Evolutionary conservation across 2,888 invertebrate genomes (phyloP).

Genomic region (Limnephilus lunatus): DNA sequence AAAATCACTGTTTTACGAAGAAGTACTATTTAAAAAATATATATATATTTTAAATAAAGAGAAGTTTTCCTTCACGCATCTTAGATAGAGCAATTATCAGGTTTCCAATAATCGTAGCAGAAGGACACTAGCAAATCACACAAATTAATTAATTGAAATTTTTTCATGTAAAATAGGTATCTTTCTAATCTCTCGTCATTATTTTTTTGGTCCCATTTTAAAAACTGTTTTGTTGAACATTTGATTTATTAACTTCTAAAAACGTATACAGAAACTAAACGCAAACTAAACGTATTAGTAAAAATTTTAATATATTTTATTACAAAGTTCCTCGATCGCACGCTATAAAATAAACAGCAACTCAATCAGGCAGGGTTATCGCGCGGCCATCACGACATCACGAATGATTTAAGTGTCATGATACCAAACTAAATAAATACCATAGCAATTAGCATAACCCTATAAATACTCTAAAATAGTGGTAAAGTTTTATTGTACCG

Average conservation of each 20-base stretch:
- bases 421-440: slow-evolving; percentile 3
- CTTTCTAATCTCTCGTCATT: not conserved
- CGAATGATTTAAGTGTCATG: not conserved
- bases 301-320: not conserved
- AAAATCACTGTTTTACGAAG: no score
- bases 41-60: no score
- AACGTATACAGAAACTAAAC: not conserved
- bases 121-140: no score
- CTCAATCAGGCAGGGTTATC: not conserved
- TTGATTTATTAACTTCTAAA: not conserved
- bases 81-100: no score
- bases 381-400: not conserved
- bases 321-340: not conserved
- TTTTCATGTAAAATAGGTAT: no score
- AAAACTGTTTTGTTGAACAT: not conserved
- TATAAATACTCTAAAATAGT: not conserved
- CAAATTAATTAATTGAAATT: no score
- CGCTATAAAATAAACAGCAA: not conserved
- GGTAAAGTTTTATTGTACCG: not conserved
- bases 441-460: not conserved
- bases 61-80: no score
- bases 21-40: no score
- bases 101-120: no score
- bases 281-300: not conserved
- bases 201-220: not conserved